Evolutionary conservation across 2,888 invertebrate genomes (phyloP).

Genomic region (Criorhina ranunculi): DNA sequence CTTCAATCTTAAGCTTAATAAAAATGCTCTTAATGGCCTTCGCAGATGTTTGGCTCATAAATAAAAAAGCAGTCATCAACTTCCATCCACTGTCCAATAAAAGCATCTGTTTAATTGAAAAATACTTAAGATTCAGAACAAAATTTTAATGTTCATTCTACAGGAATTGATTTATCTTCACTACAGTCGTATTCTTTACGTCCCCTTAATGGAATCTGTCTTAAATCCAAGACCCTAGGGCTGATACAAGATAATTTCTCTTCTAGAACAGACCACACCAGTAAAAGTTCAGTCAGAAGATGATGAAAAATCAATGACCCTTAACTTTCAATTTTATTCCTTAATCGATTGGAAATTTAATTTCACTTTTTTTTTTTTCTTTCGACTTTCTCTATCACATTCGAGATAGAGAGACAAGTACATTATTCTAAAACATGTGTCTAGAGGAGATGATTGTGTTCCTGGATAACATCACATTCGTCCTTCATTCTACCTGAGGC

Average conservation of each 20-base stretch:
- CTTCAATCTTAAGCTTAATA: background rate
- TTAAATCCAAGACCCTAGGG: background rate
- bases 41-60: background rate
- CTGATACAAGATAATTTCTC: background rate
- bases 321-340: slow-evolving; percentile 32
- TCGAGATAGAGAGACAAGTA: background rate
- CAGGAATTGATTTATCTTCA: background rate
- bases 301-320: slow-evolving; percentile 22
- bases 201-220: slow-evolving; percentile 10
- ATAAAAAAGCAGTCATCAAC: background rate
- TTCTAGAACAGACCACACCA: background rate
- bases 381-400: background rate
- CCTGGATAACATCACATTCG: background rate
- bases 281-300: background rate
- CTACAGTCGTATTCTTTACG: background rate
- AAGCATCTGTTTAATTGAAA: slow-evolving; percentile 10
- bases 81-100: background rate
- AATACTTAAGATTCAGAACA: background rate
- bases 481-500: slow-evolving; percentile 15
- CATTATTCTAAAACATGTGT: background rate
- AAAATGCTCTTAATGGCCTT: background rate
- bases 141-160: background rate
- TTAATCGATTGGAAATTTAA: slow-evolving; percentile 35
- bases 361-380: background rate
- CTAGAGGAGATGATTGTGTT: background rate